Evolutionary conservation across 1,140 invertebrate genomes (phyloP).

Genomic region (Aphelenchoides besseyi): DNA sequence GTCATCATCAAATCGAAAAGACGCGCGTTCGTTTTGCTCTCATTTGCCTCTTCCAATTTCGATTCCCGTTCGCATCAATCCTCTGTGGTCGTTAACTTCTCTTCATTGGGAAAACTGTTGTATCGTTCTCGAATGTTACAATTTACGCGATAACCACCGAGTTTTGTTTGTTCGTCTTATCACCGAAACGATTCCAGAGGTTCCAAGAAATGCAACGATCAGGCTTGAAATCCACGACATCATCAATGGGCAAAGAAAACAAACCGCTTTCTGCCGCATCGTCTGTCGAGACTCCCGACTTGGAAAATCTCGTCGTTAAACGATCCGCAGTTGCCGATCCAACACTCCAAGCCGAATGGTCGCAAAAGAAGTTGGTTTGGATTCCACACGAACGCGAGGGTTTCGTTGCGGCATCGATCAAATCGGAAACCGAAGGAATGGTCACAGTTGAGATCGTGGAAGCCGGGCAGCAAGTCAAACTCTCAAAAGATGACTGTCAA

Average conservation of each 20-base stretch:
- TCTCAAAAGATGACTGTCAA: constrained; percentile 67
- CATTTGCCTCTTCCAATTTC: too few species aligned
- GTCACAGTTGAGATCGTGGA: constrained; percentile 81
- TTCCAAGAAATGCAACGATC: too few species aligned
- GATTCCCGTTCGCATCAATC: too few species aligned
- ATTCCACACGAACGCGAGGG: constrained; percentile 81
- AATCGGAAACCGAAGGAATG: constrained; percentile 77
- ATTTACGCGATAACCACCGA: too few species aligned
- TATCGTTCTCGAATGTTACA: too few species aligned
- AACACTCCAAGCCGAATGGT: constrained; percentile 95
- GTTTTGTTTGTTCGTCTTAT: too few species aligned
- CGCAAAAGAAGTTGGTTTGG: constrained; percentile 94
- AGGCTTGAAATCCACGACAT: not conserved
- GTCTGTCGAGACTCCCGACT: constrained; percentile 42
- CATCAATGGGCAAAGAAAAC: not conserved
- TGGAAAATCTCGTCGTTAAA: constrained; percentile 66
- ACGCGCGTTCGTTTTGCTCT: too few species aligned
- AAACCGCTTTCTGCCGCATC: not conserved
- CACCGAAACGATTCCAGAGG: too few species aligned
- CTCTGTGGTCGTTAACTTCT: too few species aligned
- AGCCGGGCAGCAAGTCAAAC: constrained; percentile 75
- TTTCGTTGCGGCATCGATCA: constrained; percentile 87
- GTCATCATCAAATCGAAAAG: too few species aligned
- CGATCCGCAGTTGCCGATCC: constrained; percentile 72
- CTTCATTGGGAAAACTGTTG: too few species aligned